Percentiles rank a stretch among this genome's conserved stretches.
phyloP scores from a whole-genome alignment of 2,797 vertebrate genomes.

The Sebastes oblongus region DNA sequence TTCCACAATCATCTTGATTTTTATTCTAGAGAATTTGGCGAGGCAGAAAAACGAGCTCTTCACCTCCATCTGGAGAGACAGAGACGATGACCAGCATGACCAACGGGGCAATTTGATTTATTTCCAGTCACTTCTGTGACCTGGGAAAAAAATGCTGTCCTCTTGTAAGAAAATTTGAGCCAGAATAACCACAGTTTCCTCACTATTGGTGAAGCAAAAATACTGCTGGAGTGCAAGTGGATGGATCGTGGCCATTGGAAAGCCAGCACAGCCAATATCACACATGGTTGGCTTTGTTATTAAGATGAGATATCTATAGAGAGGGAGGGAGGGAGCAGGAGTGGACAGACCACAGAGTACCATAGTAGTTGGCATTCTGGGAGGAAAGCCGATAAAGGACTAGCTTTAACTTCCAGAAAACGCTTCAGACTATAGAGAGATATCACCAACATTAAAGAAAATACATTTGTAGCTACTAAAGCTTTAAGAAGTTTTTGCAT shows the following conservation, averaged over 20 bases:
- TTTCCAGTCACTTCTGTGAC: conserved; percentile 36
- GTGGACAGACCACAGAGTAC: conserved; percentile 33
- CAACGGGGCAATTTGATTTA: conserved; percentile 39
- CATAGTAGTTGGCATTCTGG: conserved; percentile 6
- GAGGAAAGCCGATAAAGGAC: conserved; percentile 32
- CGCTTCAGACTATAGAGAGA: neutral
- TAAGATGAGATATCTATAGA: conserved; percentile 63
- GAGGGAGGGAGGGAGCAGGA: conserved; percentile 11
- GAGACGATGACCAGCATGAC: conserved; percentile 16
- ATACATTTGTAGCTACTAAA: neutral
- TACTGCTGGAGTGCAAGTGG: conserved; percentile 39
- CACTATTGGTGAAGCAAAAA: conserved; percentile 38
- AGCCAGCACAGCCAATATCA: conserved; percentile 70
- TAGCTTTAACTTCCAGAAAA: conserved; percentile 17
- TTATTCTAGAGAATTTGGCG: neutral
- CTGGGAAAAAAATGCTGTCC: conserved; percentile 10
- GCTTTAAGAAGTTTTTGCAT: neutral
- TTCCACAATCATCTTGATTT: neutral
- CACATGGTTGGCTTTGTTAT: conserved; percentile 70
- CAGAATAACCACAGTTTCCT: conserved; percentile 45
- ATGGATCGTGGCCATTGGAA: conserved; percentile 52
- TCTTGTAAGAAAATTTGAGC: conserved; percentile 23
- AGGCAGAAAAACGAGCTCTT: neutral
- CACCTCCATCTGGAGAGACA: conserved; percentile 19
- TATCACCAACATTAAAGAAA: conserved; percentile 1